Percentiles rank a stretch among this genome's conserved stretches.
Evolutionary conservation across 2,888 invertebrate genomes (phyloP).

Genomic region (Mythimna impura): DNA sequence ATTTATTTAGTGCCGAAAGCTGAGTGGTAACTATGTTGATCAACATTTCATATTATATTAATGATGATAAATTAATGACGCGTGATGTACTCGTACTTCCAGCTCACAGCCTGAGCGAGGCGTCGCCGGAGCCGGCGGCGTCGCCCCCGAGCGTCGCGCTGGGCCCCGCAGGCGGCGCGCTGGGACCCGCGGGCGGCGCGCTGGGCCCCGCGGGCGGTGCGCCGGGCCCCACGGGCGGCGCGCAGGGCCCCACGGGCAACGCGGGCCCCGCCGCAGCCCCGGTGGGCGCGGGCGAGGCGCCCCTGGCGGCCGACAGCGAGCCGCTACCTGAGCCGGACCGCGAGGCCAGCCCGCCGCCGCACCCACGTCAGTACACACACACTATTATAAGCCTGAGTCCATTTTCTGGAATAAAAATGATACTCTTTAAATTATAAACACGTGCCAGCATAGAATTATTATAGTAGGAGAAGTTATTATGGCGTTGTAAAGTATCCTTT

Average conservation of each 20-base stretch:
- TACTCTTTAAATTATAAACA: no score
- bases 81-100: neutral
- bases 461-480: no score
- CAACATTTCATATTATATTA: no score
- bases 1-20: no score
- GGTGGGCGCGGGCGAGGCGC: conserved; percentile 61
- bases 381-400: neutral
- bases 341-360: conserved; percentile 67
- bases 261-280: no score
- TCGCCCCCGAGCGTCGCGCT: conserved; percentile 27
- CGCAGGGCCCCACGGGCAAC: conserved; percentile 52
- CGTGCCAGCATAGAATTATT: no score
- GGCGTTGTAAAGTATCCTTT: no score
- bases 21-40: no score
- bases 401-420: no score
- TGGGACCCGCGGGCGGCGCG: conserved; percentile 57
- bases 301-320: conserved; percentile 63
- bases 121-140: conserved; percentile 76
- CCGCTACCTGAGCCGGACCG: conserved; percentile 70
- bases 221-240: conserved; percentile 40
- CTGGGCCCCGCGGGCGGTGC: conserved; percentile 56
- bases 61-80: neutral
- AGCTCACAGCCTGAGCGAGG: conserved; percentile 62
- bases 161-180: conserved; percentile 53
- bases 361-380: conserved; percentile 54